Evolutionary conservation across 2,888 invertebrate species (phyloP), one percentile per base, ranked within the genome.

Genomic region (Cartodere bifasciata): DNA sequence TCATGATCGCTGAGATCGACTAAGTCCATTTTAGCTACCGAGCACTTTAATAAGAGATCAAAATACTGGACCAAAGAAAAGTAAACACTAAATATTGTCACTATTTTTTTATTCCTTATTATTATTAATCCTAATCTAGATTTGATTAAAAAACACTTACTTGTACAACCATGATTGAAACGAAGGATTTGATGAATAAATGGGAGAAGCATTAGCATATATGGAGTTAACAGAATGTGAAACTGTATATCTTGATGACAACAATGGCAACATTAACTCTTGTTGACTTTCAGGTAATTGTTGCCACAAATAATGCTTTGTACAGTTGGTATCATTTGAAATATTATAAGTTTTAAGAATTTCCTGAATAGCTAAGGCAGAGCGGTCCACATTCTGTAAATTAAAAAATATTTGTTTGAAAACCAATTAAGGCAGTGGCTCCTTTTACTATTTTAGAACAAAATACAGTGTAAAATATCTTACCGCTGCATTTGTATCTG

Each of bases 301-400:
- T 14, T 71, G 62, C 85, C 85, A 86, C 0, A 82, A 60, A 25
- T 67, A 64, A 41, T 79, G 73, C 40, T 58, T 63, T 4, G 61
- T 60, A 12, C 72, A 54, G 6, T 21, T 38, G 11, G 49, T 70
- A 30, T 65, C 65, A 0, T 79, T 77, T 1, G 75, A 74, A 35
- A 84, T 78, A 11, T 73, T 72, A 41, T 78, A 78, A 2, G 69
- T 66, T 47, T 76, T 76, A 24, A 85, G 56, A 39, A 83, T 79
- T 52, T 83, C 84, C 59, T 85, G 75, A 47, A 86, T 85, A 0
- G 83, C 84, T 35, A 85, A 54, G 1, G 84, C 78, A 49, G 82
- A 82, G 45, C 76, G 73, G 50, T 85, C 82, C 65, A 83, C 79
- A 43, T 76, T 76, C 67, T 75, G 53, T 9, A 37, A 35, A 20